Base-by-base conservation (phyloP, 2,797 vertebrate species). In the Tolypeutes matacus region DNA sequence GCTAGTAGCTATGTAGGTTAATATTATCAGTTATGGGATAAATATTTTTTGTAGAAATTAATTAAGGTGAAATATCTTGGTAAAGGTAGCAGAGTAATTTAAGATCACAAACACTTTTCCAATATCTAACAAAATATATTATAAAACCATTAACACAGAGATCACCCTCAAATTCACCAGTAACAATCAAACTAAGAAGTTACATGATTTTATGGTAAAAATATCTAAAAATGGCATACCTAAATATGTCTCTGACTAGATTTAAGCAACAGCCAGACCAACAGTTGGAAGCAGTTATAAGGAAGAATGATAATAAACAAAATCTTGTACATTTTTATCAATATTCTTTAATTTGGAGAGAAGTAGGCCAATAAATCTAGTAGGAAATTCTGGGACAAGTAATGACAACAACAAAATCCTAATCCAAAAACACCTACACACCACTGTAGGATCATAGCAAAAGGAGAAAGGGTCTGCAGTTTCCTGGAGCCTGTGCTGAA, bases 1-100 rank as follows among this genome's bases (percentile, higher is more conserved):
- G 58, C 11, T 17, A 56, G 51, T 34, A 82, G 53, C 65, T 86
- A 25, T 31, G 29, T 56, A 31, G 39, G 20, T 10, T 9, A 60
- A 46, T 34, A 34, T 23, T 18, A 78, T 81, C 7, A 73, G 70
- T 69, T 88, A 42, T 83, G 39, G n/a, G 11, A 53, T 90, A 85
- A 69, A 60, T 76, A 60, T 69, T 92, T 95, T 82, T 56, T 56
- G 20, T 75, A 85, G 72, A 64, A 88, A 21, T 58, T 51, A 95
- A 72, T 64, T 77, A 51, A 86, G 72, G 81, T 76, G 4, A 81
- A 91, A 76, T 80, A n/a, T 42, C 49, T 85, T 31, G 25, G 6
- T 78, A 89, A 83, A 65, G 3, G 8, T 67, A 27, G 29, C 2
- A 89, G 36, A 81, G 42, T 73, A 49, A 62, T 67, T 85, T 34